Evolutionary conservation across 2,888 invertebrate genomes (phyloP), one percentile per base, ranked within the genome.

Genomic region (Campoplex capitator): DNA sequence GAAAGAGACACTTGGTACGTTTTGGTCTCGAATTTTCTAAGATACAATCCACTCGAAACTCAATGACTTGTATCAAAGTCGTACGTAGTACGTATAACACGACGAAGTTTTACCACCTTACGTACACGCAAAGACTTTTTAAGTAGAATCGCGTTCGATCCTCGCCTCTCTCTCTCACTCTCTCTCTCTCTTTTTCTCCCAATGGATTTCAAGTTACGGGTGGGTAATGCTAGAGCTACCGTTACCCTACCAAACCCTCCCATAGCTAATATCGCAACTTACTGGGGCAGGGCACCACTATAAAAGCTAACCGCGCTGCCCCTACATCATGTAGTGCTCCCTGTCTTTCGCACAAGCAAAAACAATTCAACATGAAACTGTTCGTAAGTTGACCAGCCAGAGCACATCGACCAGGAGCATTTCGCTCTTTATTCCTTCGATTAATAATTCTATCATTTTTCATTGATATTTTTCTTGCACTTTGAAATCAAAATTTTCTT

Each of bases 241-340:
- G 79, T 80, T 85, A 77, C 85, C 87, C 58, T 58, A 79, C 83
- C 80, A 38, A 71, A 56, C 54, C 35, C 74, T 74, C 62, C 18
- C 48, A 51, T 81, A 38, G 71, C 83, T 70, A 67, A 81, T 67
- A 76, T 73, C 76, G 58, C 71, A 79, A 51, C 83, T 67, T 79
- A 78, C 91, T 88, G 92, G 92, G 94, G 93, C 93, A 92, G 92
- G 92, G 92, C 92, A 91, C 90, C 89, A 89, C 92, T 94, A 94
- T 94, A 94, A 94, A 94, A 94, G 94, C 94, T 92, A 92, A 92
- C 92, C 89, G 89, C 92, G 91, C 91, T 89, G 93, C 91, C 92
- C 93, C 93, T 92, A 89, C 81, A 90, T 91, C 91, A 93, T 91
- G 92, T 93, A 94, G 94, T 94, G 92, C 92, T 91, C 90, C 91